Conservation (phyloP, 2,888 invertebrate genomes). For the Sarcophaga subvicina region DNA sequence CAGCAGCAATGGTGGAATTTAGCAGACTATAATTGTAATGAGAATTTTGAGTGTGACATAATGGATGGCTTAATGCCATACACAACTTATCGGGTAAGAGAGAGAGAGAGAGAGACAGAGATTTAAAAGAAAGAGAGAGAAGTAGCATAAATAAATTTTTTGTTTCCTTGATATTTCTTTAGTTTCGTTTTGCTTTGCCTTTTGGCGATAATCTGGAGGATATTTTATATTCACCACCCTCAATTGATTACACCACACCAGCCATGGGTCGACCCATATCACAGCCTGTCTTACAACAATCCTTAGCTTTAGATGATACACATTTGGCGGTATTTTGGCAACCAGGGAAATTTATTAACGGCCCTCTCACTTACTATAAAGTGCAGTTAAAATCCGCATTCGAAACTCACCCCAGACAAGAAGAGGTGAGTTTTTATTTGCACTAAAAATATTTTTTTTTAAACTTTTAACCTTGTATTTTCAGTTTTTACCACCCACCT, state of each 20-base stretch:
- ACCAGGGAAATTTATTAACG: slow-evolving; percentile 93
- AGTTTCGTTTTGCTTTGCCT: slow-evolving; percentile 94
- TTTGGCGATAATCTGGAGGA: slow-evolving; percentile 87
- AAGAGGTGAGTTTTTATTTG: slow-evolving; percentile 83
- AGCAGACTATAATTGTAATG: slow-evolving; percentile 82
- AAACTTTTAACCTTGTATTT: not conserved
- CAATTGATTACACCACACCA: slow-evolving; percentile 89
- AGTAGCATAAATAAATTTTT: too few relatives aligned
- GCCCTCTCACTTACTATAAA: slow-evolving; percentile 93
- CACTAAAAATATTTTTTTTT: not conserved
- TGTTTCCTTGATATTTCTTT: slow-evolving; percentile 61
- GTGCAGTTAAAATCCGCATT: slow-evolving; percentile 83
- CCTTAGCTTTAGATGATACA: slow-evolving; percentile 90
- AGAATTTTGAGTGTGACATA: slow-evolving; percentile 85
- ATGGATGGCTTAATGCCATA: slow-evolving; percentile 92
- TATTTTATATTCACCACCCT: slow-evolving; percentile 88
- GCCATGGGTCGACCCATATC: slow-evolving; percentile 90
- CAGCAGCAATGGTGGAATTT: slow-evolving; percentile 88
- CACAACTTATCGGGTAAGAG: slow-evolving; percentile 91
- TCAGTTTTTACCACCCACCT: slow-evolving; percentile 47
- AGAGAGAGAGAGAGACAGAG: slow-evolving; percentile 65
- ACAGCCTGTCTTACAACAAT: slow-evolving; percentile 88
- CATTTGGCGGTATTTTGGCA: slow-evolving; percentile 95
- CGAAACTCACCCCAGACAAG: slow-evolving; percentile 65
- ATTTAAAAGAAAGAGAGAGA: not conserved